Evolutionary conservation across 2,113 vertebrate species (phyloP).

Genomic region (human): GRCh38 chr3:75332001-75332500

Average conservation of each 20-base stretch:
- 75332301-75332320: not conserved
- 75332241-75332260: not conserved
- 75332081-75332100: too few species aligned
- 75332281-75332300: constrained; percentile 26
- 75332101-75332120: too few species aligned
- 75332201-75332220: not conserved
- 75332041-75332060: not conserved
- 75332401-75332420: not conserved
- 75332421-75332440: rapidly evolving
- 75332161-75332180: not conserved
- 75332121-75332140: not conserved
- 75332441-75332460: not conserved
- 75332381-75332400: not conserved
- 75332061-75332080: too few species aligned
- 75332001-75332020: not conserved
- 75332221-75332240: not conserved
- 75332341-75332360: not conserved
- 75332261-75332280: not conserved
- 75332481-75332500: not conserved
- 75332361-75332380: not conserved
- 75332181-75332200: not conserved
- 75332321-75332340: constrained; percentile 15
- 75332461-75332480: not conserved
- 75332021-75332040: not conserved
- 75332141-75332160: not conserved